Conservation (phyloP, 2,797 vertebrate genomes). For the Crenichthys baileyi region DNA sequence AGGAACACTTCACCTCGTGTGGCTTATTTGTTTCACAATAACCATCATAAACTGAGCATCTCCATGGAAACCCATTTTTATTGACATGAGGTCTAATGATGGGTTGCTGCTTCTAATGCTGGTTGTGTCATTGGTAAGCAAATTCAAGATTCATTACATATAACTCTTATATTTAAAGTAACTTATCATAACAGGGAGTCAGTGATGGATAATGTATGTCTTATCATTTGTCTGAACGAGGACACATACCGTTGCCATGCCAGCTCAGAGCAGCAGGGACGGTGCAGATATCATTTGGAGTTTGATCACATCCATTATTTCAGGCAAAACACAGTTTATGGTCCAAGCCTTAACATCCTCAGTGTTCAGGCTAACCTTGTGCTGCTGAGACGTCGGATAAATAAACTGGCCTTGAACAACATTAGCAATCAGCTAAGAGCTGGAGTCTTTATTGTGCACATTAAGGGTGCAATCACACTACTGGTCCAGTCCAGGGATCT, state of each 20-base stretch:
- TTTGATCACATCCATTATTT: conserved; percentile 25
- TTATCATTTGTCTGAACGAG: not conserved
- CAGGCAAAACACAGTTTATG: conserved; percentile 37
- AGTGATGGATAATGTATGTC: not conserved
- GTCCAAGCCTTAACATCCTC: conserved; percentile 13
- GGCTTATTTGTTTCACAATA: not conserved
- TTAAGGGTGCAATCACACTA: conserved; percentile 58
- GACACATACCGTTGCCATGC: not conserved
- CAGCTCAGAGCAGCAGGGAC: conserved; percentile 1
- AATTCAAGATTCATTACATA: not conserved
- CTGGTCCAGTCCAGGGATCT: conserved; percentile 44
- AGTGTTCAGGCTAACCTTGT: conserved; percentile 30
- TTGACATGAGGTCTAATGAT: not conserved
- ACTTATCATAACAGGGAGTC: not conserved
- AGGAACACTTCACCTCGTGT: not conserved
- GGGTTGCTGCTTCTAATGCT: not conserved
- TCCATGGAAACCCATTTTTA: not conserved
- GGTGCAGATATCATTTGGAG: conserved; percentile 13
- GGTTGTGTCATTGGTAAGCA: not conserved
- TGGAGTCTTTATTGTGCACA: conserved; percentile 53
- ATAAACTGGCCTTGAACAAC: conserved; percentile 51
- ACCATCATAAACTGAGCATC: not conserved
- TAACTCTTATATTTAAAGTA: not conserved
- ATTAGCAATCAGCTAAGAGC: conserved; percentile 68
- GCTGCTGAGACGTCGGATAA: conserved; percentile 25